Evolutionary conservation across 1,140 invertebrate genomes (phyloP).

Genomic region (Nebria ingens): DNA sequence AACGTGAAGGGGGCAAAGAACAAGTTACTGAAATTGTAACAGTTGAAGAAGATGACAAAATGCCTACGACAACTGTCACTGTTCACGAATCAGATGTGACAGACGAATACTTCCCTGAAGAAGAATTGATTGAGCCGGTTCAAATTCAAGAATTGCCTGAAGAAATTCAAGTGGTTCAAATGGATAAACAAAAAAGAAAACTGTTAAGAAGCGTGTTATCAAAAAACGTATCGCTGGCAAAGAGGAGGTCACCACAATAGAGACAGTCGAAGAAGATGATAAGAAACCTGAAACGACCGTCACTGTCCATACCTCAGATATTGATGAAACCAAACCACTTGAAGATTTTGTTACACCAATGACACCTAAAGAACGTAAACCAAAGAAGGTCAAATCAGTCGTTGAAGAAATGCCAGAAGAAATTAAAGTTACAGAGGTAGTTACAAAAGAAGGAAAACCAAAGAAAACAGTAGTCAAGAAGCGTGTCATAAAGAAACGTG

Average conservation of each 20-base stretch:
- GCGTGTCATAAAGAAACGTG: constrained; percentile 24
- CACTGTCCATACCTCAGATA: constrained; percentile 26
- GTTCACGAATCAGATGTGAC: constrained; percentile 20
- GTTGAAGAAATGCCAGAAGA: constrained; percentile 34
- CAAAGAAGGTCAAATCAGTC: constrained; percentile 26
- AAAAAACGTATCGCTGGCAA: constrained; percentile 14
- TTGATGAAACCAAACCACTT: constrained; percentile 17
- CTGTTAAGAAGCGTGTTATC: constrained; percentile 19
- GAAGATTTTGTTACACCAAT: constrained; percentile 16
- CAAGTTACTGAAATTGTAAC: constrained; percentile 30
- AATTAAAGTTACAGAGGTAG: constrained; percentile 35
- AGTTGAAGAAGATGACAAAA: constrained; percentile 29
- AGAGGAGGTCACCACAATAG: constrained; percentile 21
- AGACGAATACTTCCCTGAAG: constrained; percentile 15
- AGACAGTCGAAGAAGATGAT: constrained; percentile 29
- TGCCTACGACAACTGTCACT: constrained; percentile 26
- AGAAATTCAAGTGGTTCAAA: constrained; percentile 27
- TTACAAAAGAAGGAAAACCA: constrained; percentile 31
- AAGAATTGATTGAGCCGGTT: constrained; percentile 22
- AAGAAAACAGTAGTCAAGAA: constrained; percentile 29
- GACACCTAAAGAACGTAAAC: constrained; percentile 17
- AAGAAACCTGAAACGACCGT: constrained; percentile 24
- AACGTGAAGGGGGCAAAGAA: constrained; percentile 24
- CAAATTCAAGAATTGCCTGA: constrained; percentile 26
- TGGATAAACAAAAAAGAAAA: constrained; percentile 25